Conservation (phyloP, 2,888 invertebrate species). For the Drosophila limbata region DNA sequence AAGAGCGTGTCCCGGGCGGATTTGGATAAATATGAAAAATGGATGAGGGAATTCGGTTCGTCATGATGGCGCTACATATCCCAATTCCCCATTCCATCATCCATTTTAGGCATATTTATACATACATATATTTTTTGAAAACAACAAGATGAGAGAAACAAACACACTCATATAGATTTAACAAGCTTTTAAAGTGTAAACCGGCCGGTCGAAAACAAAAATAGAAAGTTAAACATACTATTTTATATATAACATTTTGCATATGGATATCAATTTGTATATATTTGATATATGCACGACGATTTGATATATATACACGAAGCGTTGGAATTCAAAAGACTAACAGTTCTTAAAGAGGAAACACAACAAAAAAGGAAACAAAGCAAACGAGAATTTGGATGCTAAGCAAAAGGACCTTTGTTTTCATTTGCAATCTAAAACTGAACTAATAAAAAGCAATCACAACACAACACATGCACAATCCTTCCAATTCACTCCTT, state of each 20-base stretch:
- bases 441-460: constrained; percentile 24
- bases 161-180: constrained; percentile 45
- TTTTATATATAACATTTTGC: constrained; percentile 74
- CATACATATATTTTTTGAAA: constrained; percentile 61
- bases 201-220: constrained; percentile 40
- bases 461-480: constrained; percentile 29
- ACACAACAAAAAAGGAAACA: constrained; percentile 21
- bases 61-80: constrained; percentile 81
- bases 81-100: constrained; percentile 27
- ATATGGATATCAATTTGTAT: constrained; percentile 51
- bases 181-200: constrained; percentile 70
- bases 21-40: constrained; percentile 97
- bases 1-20: constrained; percentile 98
- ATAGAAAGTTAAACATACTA: constrained; percentile 57
- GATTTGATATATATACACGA: constrained; percentile 40
- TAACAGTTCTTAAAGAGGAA: constrained; percentile 72
- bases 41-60: constrained; percentile 98
- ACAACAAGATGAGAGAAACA: constrained; percentile 19
- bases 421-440: constrained; percentile 10
- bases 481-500: constrained; percentile 54
- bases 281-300: constrained; percentile 49
- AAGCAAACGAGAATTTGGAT: constrained; percentile 16
- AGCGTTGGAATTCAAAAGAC: constrained; percentile 78
- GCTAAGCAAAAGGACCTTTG: constrained; percentile 10
- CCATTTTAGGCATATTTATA: constrained; percentile 46